Evolutionary conservation across 2,113 vertebrate species (phyloP).

Genomic region (Dasyprocta punctata): DNA sequence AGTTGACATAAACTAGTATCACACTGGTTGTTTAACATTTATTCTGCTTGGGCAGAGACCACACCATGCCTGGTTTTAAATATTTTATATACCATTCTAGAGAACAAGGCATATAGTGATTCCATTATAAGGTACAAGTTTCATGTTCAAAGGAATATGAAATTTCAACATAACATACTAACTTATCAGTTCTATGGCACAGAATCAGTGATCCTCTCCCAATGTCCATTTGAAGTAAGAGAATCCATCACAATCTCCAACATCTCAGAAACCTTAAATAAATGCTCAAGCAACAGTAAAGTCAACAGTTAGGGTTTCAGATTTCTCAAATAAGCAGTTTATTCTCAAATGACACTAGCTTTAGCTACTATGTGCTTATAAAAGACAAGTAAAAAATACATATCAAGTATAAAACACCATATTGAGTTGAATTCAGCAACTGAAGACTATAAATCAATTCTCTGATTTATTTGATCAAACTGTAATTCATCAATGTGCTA

Average conservation of each 20-base stretch:
- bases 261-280: background rate
- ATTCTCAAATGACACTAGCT: background rate
- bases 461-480: slow-evolving; percentile 63
- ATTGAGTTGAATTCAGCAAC: background rate
- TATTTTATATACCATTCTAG: background rate
- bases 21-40: background rate
- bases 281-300: background rate
- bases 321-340: background rate
- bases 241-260: background rate
- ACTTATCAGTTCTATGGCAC: background rate
- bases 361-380: background rate
- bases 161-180: slow-evolving; percentile 14
- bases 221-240: background rate
- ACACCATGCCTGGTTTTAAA: background rate
- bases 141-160: slow-evolving; percentile 26
- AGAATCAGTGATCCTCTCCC: background rate
- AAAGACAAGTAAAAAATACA: background rate
- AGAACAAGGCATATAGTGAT: slow-evolving; percentile 31
- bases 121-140: slow-evolving; percentile 41
- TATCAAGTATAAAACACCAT: background rate
- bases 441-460: slow-evolving; percentile 71
- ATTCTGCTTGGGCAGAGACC: slow-evolving; percentile 18
- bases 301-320: background rate
- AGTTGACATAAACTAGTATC: background rate
- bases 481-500: background rate